phyloP scores from a whole-genome alignment of 1,140 invertebrate species.

The Drosophila parabipectinata region DNA sequence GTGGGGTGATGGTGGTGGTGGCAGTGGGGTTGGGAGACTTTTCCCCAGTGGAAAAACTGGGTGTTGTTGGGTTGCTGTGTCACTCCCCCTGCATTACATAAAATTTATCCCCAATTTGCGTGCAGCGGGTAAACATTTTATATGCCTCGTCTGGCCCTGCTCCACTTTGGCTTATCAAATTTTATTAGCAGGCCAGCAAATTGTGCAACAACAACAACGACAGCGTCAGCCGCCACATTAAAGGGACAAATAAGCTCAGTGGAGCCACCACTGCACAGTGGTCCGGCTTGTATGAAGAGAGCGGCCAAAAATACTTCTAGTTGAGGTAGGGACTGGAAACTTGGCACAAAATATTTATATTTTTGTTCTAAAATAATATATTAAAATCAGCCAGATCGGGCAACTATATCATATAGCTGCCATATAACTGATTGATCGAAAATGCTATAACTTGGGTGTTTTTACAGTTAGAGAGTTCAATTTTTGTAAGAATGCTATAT shows the following conservation, averaged over 20 bases:
- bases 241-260: constrained; percentile 39
- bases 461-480: no score
- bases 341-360: no score
- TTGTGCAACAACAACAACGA: constrained; percentile 67
- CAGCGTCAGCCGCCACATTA: constrained; percentile 34
- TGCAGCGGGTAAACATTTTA: constrained; percentile 78
- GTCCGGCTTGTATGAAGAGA: no score
- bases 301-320: no score
- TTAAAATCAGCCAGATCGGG: no score
- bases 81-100: constrained; percentile 64
- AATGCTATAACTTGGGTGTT: no score
- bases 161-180: constrained; percentile 80
- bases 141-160: constrained; percentile 55
- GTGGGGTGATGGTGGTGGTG: neutral
- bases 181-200: constrained; percentile 79
- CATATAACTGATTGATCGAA: no score
- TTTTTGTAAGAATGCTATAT: no score
- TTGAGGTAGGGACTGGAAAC: no score
- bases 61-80: constrained; percentile 38
- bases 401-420: no score
- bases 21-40: neutral
- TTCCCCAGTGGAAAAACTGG: constrained; percentile 2
- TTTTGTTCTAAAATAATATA: no score
- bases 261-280: constrained; percentile 28
- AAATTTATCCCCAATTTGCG: constrained; percentile 83